phyloP scores from a whole-genome alignment of 2,797 vertebrate genomes.

The Alcedo quadribrachys region DNA sequence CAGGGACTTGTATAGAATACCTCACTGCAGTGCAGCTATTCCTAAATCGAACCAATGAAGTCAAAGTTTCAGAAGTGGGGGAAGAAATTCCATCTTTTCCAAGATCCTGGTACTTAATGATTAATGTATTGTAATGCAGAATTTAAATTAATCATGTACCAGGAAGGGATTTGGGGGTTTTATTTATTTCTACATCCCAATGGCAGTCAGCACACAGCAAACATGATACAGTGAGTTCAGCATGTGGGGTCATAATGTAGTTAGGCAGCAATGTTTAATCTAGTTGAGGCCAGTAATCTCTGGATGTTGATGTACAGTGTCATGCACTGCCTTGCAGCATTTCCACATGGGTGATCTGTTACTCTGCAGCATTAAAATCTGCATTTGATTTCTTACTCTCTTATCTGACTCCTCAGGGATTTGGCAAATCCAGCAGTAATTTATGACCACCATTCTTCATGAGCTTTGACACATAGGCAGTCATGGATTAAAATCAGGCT shows the following conservation, averaged over 20 bases:
- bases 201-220: not conserved
- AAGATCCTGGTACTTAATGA: not conserved
- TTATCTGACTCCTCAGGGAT: constrained; percentile 18
- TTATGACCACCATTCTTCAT: constrained; percentile 19
- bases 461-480: not conserved
- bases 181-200: not conserved
- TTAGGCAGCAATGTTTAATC: constrained; percentile 11
- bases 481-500: not conserved
- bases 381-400: constrained; percentile 38
- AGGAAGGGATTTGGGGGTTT: not conserved
- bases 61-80: not conserved
- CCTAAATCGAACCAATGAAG: not conserved
- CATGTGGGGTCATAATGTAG: constrained; percentile 12
- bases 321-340: constrained; percentile 3
- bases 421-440: constrained; percentile 22
- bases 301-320: constrained; percentile 24
- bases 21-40: not conserved
- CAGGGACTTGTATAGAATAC: not conserved
- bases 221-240: not conserved
- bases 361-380: constrained; percentile 9
- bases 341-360: constrained; percentile 43
- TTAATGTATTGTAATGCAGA: not conserved
- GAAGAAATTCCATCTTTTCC: not conserved
- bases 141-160: not conserved
- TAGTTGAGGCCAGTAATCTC: constrained; percentile 19